Conservation (phyloP, 2,888 invertebrate genomes). For the Cephus pygmeus region DNA sequence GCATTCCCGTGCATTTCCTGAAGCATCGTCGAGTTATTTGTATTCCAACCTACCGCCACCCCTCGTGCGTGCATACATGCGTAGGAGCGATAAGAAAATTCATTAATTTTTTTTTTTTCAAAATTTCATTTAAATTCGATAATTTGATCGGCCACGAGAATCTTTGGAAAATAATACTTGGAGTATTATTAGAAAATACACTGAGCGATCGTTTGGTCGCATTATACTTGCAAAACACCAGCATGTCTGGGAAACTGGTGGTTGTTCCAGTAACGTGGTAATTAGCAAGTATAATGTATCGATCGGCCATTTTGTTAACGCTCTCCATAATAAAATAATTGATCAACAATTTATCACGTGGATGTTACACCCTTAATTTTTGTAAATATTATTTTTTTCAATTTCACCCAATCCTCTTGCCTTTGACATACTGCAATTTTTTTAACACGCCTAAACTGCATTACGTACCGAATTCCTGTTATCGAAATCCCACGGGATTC, state of each 20-base stretch:
- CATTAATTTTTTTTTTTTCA: neutral
- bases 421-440: neutral
- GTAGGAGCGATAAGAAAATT: neutral
- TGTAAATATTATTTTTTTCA: neutral
- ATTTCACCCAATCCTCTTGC: neutral
- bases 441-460: neutral
- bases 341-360: neutral
- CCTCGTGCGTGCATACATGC: neutral
- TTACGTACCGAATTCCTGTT: neutral
- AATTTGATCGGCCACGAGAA: neutral
- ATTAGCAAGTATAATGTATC: constrained; percentile 45
- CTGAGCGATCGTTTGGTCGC: constrained; percentile 24
- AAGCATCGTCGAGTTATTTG: neutral
- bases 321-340: neutral
- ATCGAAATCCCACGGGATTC: neutral
- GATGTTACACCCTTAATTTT: neutral
- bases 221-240: constrained; percentile 46
- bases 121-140: neutral
- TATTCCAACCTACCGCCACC: neutral
- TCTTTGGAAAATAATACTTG: neutral
- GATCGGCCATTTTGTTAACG: neutral
- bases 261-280: neutral
- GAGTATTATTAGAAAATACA: neutral
- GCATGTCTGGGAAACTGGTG: constrained; percentile 28
- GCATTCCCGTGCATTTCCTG: neutral